Evolutionary conservation across 2,888 invertebrate genomes (phyloP).

Genomic region (Agriopis leucophaearia): DNA sequence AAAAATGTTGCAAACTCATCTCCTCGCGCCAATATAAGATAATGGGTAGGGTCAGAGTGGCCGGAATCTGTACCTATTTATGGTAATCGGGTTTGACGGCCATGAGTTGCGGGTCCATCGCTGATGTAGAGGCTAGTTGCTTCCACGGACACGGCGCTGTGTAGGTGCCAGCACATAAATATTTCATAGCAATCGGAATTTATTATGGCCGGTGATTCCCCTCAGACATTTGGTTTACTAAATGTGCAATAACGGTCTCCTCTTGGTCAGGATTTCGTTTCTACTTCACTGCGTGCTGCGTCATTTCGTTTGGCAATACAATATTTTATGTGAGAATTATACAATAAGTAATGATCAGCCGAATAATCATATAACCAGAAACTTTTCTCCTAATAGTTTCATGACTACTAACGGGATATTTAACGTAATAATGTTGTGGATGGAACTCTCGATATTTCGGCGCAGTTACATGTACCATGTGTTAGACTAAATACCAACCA

Average conservation of each 20-base stretch:
- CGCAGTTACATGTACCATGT: too few species aligned
- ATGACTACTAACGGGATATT: too few species aligned
- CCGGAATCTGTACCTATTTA: conserved; percentile 70
- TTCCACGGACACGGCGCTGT: conserved; percentile 29
- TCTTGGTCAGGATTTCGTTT: conserved; percentile 31
- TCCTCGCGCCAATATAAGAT: conserved; percentile 63
- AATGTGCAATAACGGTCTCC: conserved; percentile 41
- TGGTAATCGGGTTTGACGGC: conserved; percentile 66
- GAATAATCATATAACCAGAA: conserved; percentile 1
- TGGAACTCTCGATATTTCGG: too few species aligned
- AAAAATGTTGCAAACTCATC: conserved; percentile 70
- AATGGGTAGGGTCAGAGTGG: conserved; percentile 65
- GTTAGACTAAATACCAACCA: too few species aligned
- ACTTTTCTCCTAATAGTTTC: background rate
- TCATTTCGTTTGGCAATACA: conserved; percentile 30
- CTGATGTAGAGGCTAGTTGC: conserved; percentile 47
- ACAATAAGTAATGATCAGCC: background rate
- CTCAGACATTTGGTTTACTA: conserved; percentile 42
- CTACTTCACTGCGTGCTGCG: conserved; percentile 27
- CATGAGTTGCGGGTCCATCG: conserved; percentile 52
- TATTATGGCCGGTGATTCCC: conserved; percentile 45
- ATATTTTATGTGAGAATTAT: conserved; percentile 33
- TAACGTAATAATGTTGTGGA: too few species aligned
- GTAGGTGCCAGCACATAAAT: conserved; percentile 46
- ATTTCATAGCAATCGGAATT: conserved; percentile 50